Evolutionary conservation across 2,113 vertebrate genomes (phyloP).

Genomic region (Fregetta grallaria): DNA sequence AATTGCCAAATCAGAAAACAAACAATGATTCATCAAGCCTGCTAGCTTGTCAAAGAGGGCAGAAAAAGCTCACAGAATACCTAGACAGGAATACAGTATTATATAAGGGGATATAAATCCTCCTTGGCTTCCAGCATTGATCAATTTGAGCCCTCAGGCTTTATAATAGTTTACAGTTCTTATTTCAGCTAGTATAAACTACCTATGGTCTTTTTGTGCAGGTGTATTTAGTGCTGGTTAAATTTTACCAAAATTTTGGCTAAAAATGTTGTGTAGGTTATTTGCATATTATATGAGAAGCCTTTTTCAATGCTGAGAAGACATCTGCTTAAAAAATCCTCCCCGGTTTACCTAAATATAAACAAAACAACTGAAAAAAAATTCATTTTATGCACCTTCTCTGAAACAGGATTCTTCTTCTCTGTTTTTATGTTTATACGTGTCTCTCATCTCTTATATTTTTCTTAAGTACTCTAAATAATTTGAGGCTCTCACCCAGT

Average conservation of each 20-base stretch:
- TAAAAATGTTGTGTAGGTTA: not conserved
- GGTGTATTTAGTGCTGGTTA: not conserved
- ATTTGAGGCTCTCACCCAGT: not conserved
- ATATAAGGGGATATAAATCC: slow-evolving; percentile 11
- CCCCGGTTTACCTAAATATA: not conserved
- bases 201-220: not conserved
- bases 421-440: not conserved
- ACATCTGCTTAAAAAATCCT: not conserved
- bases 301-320: not conserved
- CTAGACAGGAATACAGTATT: not conserved
- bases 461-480: not conserved
- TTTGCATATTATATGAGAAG: not conserved
- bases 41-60: slow-evolving; percentile 35
- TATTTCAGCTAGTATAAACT: not conserved
- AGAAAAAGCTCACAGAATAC: slow-evolving; percentile 30
- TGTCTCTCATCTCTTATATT: not conserved
- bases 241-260: not conserved
- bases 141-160: slow-evolving; percentile 27
- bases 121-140: slow-evolving; percentile 26
- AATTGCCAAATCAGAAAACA: slow-evolving; percentile 54
- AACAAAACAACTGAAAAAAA: not conserved
- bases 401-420: not conserved
- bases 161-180: not conserved
- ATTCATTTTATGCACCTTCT: not conserved
- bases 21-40: slow-evolving; percentile 44